Conservation (phyloP, 2,113 vertebrate species). For the Bos javanicus region DNA sequence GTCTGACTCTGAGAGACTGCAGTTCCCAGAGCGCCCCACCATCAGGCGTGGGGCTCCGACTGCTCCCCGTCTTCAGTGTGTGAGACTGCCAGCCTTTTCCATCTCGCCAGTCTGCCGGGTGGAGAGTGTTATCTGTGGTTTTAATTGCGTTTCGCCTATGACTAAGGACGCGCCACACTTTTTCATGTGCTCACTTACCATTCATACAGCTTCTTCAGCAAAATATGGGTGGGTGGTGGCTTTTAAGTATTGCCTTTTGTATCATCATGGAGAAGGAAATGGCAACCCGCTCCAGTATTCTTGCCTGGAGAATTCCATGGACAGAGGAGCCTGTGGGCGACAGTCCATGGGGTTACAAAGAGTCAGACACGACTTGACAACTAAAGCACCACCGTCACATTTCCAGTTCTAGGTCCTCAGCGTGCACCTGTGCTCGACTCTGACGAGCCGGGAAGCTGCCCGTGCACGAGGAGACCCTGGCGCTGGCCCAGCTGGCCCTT, state of each 20-base stretch:
- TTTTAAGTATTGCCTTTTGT: background rate
- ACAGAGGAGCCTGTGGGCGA: background rate
- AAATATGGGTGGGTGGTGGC: background rate
- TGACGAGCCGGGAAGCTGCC: background rate
- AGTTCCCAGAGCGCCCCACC: background rate
- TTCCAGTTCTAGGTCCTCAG: background rate
- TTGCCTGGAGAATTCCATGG: background rate
- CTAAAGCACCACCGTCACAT: background rate
- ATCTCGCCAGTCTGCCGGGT: background rate
- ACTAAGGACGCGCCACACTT: background rate
- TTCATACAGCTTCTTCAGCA: background rate
- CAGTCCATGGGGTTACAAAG: background rate
- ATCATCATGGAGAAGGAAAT: background rate
- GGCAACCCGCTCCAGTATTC: background rate
- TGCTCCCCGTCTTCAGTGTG: background rate
- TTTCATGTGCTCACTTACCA: background rate
- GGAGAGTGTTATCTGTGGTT: background rate
- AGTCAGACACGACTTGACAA: background rate
- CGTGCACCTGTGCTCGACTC: background rate
- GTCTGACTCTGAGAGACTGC: background rate
- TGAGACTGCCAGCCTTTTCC: background rate
- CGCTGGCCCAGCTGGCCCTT: no score
- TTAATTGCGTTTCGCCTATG: background rate
- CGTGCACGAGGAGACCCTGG: background rate
- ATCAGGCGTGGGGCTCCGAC: rapidly evolving